phyloP scores from a whole-genome alignment of 2,888 invertebrate genomes.

The Pocota personata region DNA sequence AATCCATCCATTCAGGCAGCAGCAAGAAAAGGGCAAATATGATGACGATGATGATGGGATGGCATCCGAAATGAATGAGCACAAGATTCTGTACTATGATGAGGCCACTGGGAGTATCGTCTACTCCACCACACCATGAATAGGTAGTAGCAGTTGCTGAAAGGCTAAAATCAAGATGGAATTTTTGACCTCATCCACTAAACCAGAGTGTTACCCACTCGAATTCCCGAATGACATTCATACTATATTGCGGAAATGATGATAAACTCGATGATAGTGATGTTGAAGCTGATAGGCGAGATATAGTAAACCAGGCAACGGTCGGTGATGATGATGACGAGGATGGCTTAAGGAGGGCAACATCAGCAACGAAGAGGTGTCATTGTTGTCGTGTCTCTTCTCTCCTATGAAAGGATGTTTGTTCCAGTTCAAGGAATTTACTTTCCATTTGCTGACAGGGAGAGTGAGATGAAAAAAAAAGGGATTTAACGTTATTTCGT shows the following conservation, averaged over 20 bases:
- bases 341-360: slow-evolving; percentile 5
- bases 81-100: slow-evolving; percentile 54
- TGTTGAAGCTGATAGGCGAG: slow-evolving; percentile 49
- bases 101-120: slow-evolving; percentile 48
- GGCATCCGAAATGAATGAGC: slow-evolving; percentile 42
- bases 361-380: not conserved
- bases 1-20: not conserved
- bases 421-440: slow-evolving; percentile 60
- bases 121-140: not conserved
- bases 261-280: slow-evolving; percentile 61
- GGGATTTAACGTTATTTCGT: slow-evolving; percentile 40
- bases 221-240: slow-evolving; percentile 65
- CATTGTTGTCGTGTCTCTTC: not conserved
- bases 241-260: slow-evolving; percentile 70
- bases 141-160: not conserved
- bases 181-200: slow-evolving; percentile 57
- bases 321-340: not conserved
- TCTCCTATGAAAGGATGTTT: slow-evolving; percentile 33
- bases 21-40: not conserved
- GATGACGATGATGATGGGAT: slow-evolving; percentile 48
- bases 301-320: not conserved
- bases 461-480: slow-evolving; percentile 18
- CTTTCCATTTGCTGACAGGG: slow-evolving; percentile 43
- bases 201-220: slow-evolving; percentile 49
- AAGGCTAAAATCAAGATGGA: slow-evolving; percentile 60